Evolutionary conservation across 23 tunicate species (phyloP), one percentile per base, ranked within the genome.

Genomic region (Corella eumyota): DNA sequence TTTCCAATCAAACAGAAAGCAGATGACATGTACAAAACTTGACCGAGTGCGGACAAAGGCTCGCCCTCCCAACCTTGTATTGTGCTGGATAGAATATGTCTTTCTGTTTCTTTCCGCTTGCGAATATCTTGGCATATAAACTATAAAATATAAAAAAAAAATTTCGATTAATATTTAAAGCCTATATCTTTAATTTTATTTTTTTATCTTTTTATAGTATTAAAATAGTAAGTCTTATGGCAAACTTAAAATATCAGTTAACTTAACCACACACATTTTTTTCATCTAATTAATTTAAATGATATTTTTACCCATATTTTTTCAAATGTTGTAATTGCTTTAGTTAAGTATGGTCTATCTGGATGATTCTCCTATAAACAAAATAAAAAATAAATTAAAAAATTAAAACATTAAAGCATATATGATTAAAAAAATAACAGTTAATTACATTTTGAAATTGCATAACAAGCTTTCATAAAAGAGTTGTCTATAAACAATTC

Each of bases 31-130:
- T 77, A 86, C 11, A 86, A 49, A 32, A 86, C 95, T 54, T 83
- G 58, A 30, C 95, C 95, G 5, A 76, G 70, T 1, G 74, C 19
- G 48, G 76, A 37, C 15, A 86, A 25, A 9, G 86, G 65, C 25
- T 77, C 95, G 1, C 80, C 80, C 57, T 86, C 95, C 85, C 84
- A 77, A 27, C 75, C 82, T 58, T 68, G 76, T 25, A 86, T 78
- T 6, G 70, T 75, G 61, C 86, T 86, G 37, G 85, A 71, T 17
- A 86, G 64, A 19, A 86, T 74, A 35, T 86, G 86, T 24, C 59
- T 80, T 22, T 79, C 83, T 17, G 95, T 59, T 34, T 86, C 95
- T 40, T 86, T 86, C n/a, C 95, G 85, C 52, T 86, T 86, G 11
- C 95, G 47, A 19, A 72, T 66, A 36, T 86, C 95, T 67, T 86